Evolutionary conservation across 2,797 vertebrate genomes (phyloP), one percentile per base, ranked within the genome.

Genomic region (Babyrousa celebensis): DNA sequence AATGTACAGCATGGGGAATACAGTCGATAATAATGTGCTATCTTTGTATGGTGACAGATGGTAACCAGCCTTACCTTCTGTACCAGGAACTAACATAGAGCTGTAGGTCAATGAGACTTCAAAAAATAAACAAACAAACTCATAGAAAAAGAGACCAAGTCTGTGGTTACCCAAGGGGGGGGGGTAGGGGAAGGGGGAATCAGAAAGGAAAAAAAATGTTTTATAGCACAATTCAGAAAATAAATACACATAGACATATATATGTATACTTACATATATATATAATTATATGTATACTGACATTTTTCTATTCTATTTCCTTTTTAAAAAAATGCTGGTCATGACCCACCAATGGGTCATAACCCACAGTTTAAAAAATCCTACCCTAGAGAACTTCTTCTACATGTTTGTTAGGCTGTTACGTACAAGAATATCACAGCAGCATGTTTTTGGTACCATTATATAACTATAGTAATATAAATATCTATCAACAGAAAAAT

Each of bases 401-500:
- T n/a, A n/a, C 5, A 40, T 74, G 25, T 80, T 83, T 92, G n/a
- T 77, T 52, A 60, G 58, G 29, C 36, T 56, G 60, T 52, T 52
- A 36, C 3, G 7, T 25, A 85, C 11, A 78, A 85, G 36, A 87
- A 82, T 54, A 25, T 21, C 40, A 88, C 36, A 79, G 52, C 23
- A 67, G 58, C 29, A 74, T 70, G 67, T 70, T 72, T 43, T 27
- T 48, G 43, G 21, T 91, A 58, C 56, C 56, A 87, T 60, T 72
- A 75, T 92, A 92, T 48, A 92, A 95, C 9, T 89, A 25, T 85
- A 72, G 90, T 36, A 67, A 48, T n/a, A 89, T 80, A 79, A 80
- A 74, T 16, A 5, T 58, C 58, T n/a, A 40, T 80, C 40, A 20
- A 52, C 58, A 56, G 78, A 63, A 89, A 92, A 84, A 79, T 11